Base-by-base conservation (phyloP, 2,113 vertebrate genomes). In the Prunella himalayana region DNA sequence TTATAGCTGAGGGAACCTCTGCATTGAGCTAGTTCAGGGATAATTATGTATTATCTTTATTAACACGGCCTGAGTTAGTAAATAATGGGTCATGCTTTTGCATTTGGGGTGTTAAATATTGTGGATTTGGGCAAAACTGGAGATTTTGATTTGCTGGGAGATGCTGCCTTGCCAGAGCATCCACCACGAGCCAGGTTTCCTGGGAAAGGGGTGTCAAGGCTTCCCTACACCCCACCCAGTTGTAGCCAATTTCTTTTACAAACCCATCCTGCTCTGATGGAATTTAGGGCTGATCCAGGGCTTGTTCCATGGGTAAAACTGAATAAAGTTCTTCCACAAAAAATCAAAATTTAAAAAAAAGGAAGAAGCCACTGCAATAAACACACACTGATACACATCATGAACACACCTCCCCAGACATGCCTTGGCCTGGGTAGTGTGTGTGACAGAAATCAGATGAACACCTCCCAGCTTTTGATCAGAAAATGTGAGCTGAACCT, bases 31-130 rank as follows among this genome's bases (percentile, higher is more conserved):
- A 10, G 87, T 94, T 85, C 83, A 88, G 84, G 33, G 94, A 84
- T 98, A 96, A 97, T 97, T 96, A 95, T 89, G 83, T 79, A 71
- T 96, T 73, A 35, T 71, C 94, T 95, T 96, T 93, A 96, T 97
- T 92, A 97, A 95, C 70, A 21, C 3, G 57, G 72, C 88, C 64
- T 5, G 0, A 50, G 95, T 95, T 88, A 75, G 94, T 96, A 95
- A 97, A 93, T 92, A 97, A 51, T 28, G 44, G 68, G 59, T 57
- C 39, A 33, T 23, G 31, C 39, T 76, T n/a, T 90, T 94, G 87
- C 89, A 51, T 96, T 88, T 78, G 59, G 53, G 56, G 27, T 75
- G 63, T 70, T 72, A 73, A 73, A 82, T 31, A 23, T 33, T 3
- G 53, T 53, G 20, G 35, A 39, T 44, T 73, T 18, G n/a, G 86